Evolutionary conservation across 2,113 vertebrate genomes (phyloP), one percentile per base, ranked within the genome.

Genomic region (Paracanthobrama guichenoti): DNA sequence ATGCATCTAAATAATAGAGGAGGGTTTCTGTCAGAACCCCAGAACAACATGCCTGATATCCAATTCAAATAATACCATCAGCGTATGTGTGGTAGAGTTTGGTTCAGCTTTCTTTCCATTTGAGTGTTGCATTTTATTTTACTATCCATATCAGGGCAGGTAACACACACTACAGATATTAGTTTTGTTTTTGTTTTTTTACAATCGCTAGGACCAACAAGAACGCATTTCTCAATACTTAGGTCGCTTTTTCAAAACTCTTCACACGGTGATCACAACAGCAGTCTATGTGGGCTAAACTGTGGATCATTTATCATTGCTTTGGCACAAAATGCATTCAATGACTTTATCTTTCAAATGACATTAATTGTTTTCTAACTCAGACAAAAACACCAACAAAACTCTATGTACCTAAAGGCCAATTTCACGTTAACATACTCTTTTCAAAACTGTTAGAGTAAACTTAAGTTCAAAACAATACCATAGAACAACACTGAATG

Each of bases 1-100:
- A 53, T 22, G 79, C 44, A 50, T 67, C 24, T 67, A 44, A 81
- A 81, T 67, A 67, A 81, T 79, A 62, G 6, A 79, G 35, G n/a
- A 79, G 57, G 44, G 42, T 48, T 81, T 35, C 6, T 64, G 77
- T 46, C 39, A 7, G 42, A 67, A 24, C 31, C 13, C 11, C 20
- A 60, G 31, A 39, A 53, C 26, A 81, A 64, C 57, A 62, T 16
- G 44, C 8, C 73, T 75, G 10, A 24, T n/a, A 66, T 66, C 59
- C 42, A 50, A 81, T 66, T 50, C 18, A 81, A 78, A 66, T 46
- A 28, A 31, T 22, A 26, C 6, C 22, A 79, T 62, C n/a, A 66
- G 18, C 48, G 42, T 48, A 62, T 79, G 42, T 20, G 24, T 42
- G 67, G 2, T 13, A 71, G 35, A 6, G 10, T 53, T 9, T 75